Evolutionary conservation across 1,140 invertebrate genomes (phyloP), one percentile per base, ranked within the genome.

Genomic region (Lanistes nyassanus): DNA sequence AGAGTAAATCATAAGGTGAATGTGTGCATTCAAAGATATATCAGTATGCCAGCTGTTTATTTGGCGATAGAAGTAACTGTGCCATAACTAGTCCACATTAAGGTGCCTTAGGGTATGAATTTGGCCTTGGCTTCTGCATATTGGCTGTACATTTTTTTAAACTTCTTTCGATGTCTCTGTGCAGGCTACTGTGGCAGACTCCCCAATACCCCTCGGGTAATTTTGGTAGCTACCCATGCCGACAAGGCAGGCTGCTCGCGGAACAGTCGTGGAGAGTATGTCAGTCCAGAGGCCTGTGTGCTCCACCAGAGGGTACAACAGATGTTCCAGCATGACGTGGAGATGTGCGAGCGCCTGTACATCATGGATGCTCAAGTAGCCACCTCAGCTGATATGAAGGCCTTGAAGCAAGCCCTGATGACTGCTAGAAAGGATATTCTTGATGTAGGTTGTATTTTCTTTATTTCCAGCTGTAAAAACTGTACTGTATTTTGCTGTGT

Each of bases 221-320:
- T 93, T 23, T 85, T 94, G 36, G 89, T 94, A 6, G 94, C 92
- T 11, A 94, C 93, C 0, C 93, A 94, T 85, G 92, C 93, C 21
- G 92, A 93, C 82, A 81, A 85, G 7, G 74, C 83, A 0, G 88
- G 90, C 11, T 91, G 91, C 56, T 88, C 88, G 19, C 91, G 90
- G 79, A 92, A 90, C 60, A 82, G 89, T 39, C 87, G 90, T 34
- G 92, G 92, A 39, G 92, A 92, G 78, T 92, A 91, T 86, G 84
- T 91, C 11, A 91, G 90, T 82, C 88, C 90, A n/a, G 91, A 92
- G 71, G 91, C 91, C 3, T 90, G 91, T 66, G 89, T 89, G 39
- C 88, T 93, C 39, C 84, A 93, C 60, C 80, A 88, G 47, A 91
- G 90, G 77, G 87, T 91, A 51, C 88, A 80, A 39, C 79, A 90